These are phyloP conservation scores for Rhabdomys dilectus DNA, from an alignment of 2,113 vertebrate species.

Conservation along the genomic window DNA sequence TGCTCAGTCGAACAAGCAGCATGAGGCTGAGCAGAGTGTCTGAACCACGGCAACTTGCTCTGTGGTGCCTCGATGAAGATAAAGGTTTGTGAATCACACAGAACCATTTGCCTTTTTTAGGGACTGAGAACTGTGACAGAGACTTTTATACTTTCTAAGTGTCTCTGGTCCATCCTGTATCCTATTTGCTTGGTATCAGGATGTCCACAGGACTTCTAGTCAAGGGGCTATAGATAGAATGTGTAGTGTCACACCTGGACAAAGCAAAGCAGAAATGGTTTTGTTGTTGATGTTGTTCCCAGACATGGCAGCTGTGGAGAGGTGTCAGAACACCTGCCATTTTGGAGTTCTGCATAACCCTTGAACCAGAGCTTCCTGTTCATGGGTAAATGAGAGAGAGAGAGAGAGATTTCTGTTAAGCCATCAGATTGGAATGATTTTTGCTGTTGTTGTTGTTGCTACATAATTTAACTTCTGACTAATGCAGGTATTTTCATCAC, in stretches of 20 bases:
- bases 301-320: background rate
- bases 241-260: background rate
- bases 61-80: background rate
- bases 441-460: background rate
- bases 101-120: background rate
- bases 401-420: background rate
- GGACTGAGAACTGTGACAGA: background rate
- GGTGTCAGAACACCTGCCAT: background rate
- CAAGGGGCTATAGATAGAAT: background rate
- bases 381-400: constrained; percentile 11
- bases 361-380: background rate
- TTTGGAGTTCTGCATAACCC: background rate
- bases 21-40: background rate
- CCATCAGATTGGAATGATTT: background rate
- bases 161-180: background rate
- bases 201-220: background rate
- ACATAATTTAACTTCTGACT: constrained; percentile 19
- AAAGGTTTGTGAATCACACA: background rate
- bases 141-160: background rate
- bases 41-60: background rate
- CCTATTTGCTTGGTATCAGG: background rate
- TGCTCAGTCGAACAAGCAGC: background rate
- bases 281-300: background rate
- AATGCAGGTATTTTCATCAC: constrained; percentile 11
- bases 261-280: background rate